phyloP scores from a whole-genome alignment of 1,140 invertebrate species.

The Amphibalanus amphitrite region DNA sequence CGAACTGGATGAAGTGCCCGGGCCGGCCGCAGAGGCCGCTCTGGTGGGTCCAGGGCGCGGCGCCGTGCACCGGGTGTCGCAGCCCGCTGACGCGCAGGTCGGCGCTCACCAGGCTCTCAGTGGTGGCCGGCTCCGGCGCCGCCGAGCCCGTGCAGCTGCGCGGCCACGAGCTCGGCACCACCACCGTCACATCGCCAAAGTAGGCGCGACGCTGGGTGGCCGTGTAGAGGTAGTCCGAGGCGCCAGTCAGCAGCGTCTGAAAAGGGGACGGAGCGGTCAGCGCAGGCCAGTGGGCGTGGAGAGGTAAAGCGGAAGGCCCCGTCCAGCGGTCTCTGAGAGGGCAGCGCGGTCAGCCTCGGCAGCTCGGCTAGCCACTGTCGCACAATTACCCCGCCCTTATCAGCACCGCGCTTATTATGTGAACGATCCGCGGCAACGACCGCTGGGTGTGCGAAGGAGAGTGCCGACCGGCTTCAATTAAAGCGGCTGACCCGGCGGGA shows the following conservation, averaged over 20 bases:
- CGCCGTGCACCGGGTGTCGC: conserved; percentile 19
- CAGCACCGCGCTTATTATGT: too few species aligned
- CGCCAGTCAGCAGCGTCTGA: conserved; percentile 15
- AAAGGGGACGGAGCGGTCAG: too few species aligned
- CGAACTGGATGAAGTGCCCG: conserved; percentile 20
- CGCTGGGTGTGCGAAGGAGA: too few species aligned
- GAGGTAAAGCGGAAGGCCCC: too few species aligned
- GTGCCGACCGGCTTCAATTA: too few species aligned
- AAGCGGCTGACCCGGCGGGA: too few species aligned
- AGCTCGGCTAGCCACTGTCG: too few species aligned
- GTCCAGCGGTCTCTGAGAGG: too few species aligned
- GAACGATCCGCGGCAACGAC: too few species aligned
- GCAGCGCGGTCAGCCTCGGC: too few species aligned
- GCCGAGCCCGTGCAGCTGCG: conserved; percentile 7
- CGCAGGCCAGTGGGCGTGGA: too few species aligned
- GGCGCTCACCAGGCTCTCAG: conserved; percentile 10
- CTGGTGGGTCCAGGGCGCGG: conserved; percentile 25
- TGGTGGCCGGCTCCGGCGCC: conserved; percentile 11
- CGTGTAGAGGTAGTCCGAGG: conserved; percentile 17
- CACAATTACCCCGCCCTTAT: too few species aligned
- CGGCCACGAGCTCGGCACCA: conserved; percentile 17
- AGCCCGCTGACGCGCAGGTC: conserved; percentile 13
- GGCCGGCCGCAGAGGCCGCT: conserved; percentile 22
- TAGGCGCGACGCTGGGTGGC: conserved; percentile 17
- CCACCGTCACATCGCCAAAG: conserved; percentile 18